A percentile compares a stretch with the other conserved stretches of the same genome.
Evolutionary conservation across 2,797 vertebrate genomes (phyloP).

Genomic region (Xenopus petersii): DNA sequence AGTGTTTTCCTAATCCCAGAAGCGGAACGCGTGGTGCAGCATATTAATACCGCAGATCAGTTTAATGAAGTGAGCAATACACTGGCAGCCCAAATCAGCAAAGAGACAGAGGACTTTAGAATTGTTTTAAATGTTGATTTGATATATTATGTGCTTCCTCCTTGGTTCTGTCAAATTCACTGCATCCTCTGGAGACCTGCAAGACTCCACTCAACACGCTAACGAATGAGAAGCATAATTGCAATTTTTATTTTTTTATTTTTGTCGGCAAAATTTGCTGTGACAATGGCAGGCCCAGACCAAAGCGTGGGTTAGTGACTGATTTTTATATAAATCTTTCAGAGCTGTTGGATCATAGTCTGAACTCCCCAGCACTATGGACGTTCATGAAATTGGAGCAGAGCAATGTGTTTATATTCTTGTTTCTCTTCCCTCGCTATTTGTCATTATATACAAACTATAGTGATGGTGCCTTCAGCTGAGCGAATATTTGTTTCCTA

Average conservation of each 20-base stretch:
- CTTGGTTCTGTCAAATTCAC: background rate
- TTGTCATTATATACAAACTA: no score
- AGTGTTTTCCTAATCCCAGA: conserved; percentile 24
- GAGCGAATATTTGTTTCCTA: no score
- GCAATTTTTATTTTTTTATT: no score
- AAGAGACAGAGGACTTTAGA: conserved; percentile 1
- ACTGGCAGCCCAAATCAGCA: conserved; percentile 8
- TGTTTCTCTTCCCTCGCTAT: no score
- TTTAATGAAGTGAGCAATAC: conserved; percentile 18
- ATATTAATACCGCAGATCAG: conserved; percentile 13
- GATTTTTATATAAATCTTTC: background rate
- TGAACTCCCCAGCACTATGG: background rate
- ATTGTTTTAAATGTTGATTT: background rate
- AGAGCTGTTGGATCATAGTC: background rate
- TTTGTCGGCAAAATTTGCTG: no score
- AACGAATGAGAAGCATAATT: background rate
- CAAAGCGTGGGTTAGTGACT: background rate
- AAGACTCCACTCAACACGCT: background rate
- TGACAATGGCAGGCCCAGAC: background rate
- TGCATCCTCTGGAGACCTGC: background rate
- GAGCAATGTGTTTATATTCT: background rate
- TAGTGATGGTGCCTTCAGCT: no score
- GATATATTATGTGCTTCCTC: background rate
- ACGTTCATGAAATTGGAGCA: background rate
- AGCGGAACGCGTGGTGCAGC: background rate